Evolutionary conservation across 2,888 invertebrate genomes (phyloP).

Genomic region (Mesodorylaimus sp.): DNA sequence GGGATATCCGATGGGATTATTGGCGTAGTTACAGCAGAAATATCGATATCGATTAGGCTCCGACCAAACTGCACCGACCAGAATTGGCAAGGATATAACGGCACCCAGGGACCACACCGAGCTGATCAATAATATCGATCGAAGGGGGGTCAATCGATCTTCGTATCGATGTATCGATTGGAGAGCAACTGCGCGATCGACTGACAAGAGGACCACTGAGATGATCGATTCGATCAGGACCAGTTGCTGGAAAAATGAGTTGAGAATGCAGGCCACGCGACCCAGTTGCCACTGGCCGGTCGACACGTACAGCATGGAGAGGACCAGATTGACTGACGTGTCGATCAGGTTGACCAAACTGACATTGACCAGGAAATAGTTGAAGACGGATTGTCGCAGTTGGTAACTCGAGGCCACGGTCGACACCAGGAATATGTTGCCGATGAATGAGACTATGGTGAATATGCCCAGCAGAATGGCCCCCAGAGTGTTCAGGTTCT

Average conservation of each 20-base stretch:
- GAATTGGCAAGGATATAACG: conserved; percentile 15
- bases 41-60: conserved; percentile 17
- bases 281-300: conserved; percentile 17
- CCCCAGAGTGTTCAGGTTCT: conserved; percentile 15
- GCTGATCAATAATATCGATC: conserved; percentile 14
- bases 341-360: conserved; percentile 15
- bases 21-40: conserved; percentile 16
- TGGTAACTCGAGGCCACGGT: conserved; percentile 18
- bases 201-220: conserved; percentile 14
- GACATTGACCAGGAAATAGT: conserved; percentile 16
- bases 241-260: conserved; percentile 16
- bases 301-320: conserved; percentile 14
- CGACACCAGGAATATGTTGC: conserved; percentile 17
- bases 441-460: conserved; percentile 16
- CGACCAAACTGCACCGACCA: conserved; percentile 14
- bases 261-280: conserved; percentile 14
- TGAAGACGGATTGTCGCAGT: conserved; percentile 16
- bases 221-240: conserved; percentile 17
- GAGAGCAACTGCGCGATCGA: conserved; percentile 14
- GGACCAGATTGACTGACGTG: conserved; percentile 15
- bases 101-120: conserved; percentile 15
- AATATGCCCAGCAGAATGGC: conserved; percentile 16
- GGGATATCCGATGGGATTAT: conserved; percentile 15
- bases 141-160: conserved; percentile 13
- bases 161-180: conserved; percentile 12